A percentile compares a stretch with the other conserved stretches of the same genome.
Conservation (phyloP, 2,888 invertebrate genomes). For the Agriopis leucophaearia region DNA sequence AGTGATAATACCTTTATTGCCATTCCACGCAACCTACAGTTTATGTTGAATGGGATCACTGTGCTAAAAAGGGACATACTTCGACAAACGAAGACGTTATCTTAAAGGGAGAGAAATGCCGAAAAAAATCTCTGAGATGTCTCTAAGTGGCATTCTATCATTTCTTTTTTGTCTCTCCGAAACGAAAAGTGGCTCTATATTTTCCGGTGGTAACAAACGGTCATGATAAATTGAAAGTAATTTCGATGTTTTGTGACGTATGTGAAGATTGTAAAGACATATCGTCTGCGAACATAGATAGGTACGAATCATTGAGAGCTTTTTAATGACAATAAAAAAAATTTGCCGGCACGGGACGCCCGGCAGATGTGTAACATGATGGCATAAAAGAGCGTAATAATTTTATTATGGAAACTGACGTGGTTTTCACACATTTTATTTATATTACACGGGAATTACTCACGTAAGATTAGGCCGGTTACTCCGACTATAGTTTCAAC, state of each 20-base stretch:
- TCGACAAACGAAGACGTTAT: not conserved
- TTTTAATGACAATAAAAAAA: too few species aligned
- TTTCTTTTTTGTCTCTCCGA: not conserved
- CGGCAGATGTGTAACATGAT: too few species aligned
- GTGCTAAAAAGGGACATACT: not conserved
- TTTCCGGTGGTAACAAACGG: not conserved
- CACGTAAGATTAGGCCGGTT: too few species aligned
- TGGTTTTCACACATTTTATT: too few species aligned
- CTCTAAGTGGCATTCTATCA: not conserved
- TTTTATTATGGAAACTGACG: too few species aligned
- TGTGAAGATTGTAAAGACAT: not conserved
- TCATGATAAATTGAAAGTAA: not conserved
- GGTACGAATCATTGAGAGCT: not conserved
- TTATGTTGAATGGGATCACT: not conserved
- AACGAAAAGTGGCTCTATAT: not conserved
- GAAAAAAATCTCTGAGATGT: not conserved
- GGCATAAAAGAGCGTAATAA: too few species aligned
- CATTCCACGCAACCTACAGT: not conserved
- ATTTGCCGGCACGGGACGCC: too few species aligned
- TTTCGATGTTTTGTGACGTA: not conserved
- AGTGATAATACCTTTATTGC: not conserved
- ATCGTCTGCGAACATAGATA: not conserved
- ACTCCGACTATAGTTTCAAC: too few species aligned
- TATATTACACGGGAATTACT: too few species aligned
- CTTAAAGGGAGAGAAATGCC: not conserved